Evolutionary conservation across 2,113 vertebrate genomes (phyloP), one percentile per base, ranked within the genome.

Genomic region (Myotis lucifugus): DNA sequence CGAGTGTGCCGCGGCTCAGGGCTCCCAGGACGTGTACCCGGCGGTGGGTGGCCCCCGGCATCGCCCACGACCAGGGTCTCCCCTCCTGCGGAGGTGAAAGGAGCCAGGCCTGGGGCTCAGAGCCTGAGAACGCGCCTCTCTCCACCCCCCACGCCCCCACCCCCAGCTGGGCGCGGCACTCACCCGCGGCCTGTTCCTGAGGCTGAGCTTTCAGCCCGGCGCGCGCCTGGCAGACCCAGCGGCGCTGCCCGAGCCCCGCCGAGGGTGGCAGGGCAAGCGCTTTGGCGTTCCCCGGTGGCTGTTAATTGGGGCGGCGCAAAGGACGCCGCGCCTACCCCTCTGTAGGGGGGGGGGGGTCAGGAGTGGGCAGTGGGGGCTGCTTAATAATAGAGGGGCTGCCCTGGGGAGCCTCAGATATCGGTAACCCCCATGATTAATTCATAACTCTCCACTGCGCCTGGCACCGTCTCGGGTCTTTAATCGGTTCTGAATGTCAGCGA

Each of bases 151-250:
- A 61, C 27, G 50, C 59, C 29, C 5, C 66, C 50, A 23, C n/a
- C 5, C 5, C 3, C 54, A 48, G 77, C 14, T 9, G 54, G 81
- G 78, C 56, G 25, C 14, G 12, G 15, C 8, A 70, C 67, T 96
- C 85, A 90, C 73, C 40, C 6, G 5, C 37, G 70, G 84, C 97
- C 94, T 96, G 96, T 96, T 87, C 96, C 88, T 81, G 92, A 95
- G 97, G 95, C 97, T 97, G 96, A 21, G 34, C 97, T 98, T 97
- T 98, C 97, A 89, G 96, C 98, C 96, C 96, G 1, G n/a, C n/a
- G 50, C 88, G 89, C 93, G 96, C 97, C 98, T 98, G 98, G 97
- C 98, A 98, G 97, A 96, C 97, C 87, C 97, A 97, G 96, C 56
- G 61, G 95, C 97, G 29, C 89, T 97, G 97, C 96, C 95, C 95